A percentile compares a stretch with the other conserved stretches of the same genome.
Conservation (phyloP, 1,140 invertebrate species). For the Saccostrea glomerata region DNA sequence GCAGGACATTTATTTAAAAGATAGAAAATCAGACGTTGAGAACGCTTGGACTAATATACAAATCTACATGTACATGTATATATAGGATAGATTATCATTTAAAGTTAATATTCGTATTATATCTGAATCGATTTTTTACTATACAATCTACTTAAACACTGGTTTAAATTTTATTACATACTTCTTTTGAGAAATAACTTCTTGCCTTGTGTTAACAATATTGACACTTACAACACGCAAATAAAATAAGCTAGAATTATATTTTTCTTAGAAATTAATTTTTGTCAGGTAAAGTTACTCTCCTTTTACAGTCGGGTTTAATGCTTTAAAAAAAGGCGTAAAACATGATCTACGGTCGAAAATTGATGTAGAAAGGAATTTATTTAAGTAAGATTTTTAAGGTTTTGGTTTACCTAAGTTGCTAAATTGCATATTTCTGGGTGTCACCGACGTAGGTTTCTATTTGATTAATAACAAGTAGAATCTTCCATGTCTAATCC, state of each 20-base stretch:
- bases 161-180: too few species aligned
- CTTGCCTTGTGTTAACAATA: not conserved
- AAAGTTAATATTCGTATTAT: too few species aligned
- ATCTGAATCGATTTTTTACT: too few species aligned
- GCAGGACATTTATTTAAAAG: not conserved
- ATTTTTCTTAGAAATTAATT: constrained; percentile 19
- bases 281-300: not conserved
- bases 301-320: not conserved
- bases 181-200: too few species aligned
- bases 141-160: too few species aligned
- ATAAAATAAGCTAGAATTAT: not conserved
- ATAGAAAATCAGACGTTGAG: too few species aligned
- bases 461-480: constrained; percentile 19
- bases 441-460: not conserved
- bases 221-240: not conserved
- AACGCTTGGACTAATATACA: too few species aligned
- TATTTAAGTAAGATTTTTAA: not conserved
- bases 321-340: not conserved
- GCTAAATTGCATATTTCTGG: not conserved
- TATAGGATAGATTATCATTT: too few species aligned
- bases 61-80: too few species aligned
- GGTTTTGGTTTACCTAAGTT: not conserved
- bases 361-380: not conserved
- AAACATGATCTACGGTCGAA: not conserved
- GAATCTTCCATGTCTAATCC: not conserved